These are phyloP conservation scores for Xiphorhynchus erythropygius DNA, from an alignment of 2,797 vertebrate species.

Conservation along the genomic window DNA sequence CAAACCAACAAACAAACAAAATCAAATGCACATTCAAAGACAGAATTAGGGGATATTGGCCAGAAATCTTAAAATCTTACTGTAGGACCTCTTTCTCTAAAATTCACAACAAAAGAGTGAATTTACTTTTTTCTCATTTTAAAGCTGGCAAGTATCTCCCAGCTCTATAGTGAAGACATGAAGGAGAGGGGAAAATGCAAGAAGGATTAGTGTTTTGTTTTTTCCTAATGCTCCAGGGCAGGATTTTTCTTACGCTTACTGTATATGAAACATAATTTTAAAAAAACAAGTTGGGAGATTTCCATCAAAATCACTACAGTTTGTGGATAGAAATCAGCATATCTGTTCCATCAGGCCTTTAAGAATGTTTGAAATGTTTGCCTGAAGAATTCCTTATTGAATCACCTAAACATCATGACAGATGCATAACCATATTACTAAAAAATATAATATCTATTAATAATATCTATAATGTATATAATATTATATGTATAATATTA, in stretches of 20 bases:
- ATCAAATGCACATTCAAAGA: neutral
- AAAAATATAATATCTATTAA: neutral
- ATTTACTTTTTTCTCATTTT: neutral
- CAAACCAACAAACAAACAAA: neutral
- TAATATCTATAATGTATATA: neutral
- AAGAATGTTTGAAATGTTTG: neutral
- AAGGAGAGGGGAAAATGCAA: neutral
- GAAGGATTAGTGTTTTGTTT: neutral
- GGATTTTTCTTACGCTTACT: neutral
- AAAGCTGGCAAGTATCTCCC: neutral
- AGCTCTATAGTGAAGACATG: neutral
- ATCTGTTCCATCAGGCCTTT: neutral
- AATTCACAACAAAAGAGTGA: neutral
- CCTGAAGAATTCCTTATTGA: neutral
- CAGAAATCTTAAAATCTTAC: neutral
- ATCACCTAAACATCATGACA: neutral
- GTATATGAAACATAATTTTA: neutral
- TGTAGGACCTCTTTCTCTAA: neutral
- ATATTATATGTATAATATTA: neutral
- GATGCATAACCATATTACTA: neutral
- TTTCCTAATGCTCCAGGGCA: neutral
- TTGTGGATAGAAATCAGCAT: neutral
- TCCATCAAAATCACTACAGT: neutral
- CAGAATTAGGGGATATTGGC: neutral
- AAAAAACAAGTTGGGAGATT: neutral